Base-by-base conservation (phyloP, 2,113 vertebrate genomes). In the Salvator merianae region DNA sequence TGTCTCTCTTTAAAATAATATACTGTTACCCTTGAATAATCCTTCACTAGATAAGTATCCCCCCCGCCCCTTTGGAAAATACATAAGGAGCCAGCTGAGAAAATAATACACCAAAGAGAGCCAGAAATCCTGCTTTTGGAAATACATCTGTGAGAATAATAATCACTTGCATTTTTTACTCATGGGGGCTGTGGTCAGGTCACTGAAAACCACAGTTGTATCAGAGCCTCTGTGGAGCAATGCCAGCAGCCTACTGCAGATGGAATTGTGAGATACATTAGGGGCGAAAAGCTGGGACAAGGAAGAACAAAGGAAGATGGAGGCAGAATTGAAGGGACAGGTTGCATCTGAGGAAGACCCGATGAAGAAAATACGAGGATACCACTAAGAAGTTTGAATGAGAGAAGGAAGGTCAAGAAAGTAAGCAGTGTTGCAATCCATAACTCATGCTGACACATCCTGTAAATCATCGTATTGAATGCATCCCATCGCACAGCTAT, bases 111-210 rank as follows among this genome's bases (percentile, higher is more conserved):
- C 34, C 84, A 69, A 12, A 87, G 1, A 90, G 1, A 1, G 24
- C 3, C 36, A 66, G 50, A 88, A 91, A 71, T 70, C 6, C 63
- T 83, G 22, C 40, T 79, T 86, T 55, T 28, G 20, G 82, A 69
- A 86, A 87, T 72, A 88, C 81, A 79, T 0, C 22, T 87, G 0
- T 30, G 73, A 81, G 5, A 8, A 10, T 50, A 90, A 89, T 85
- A 90, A 89, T 81, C 72, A 74, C 7, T 59, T 66, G 3, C 13
- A 79, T 86, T 91, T 81, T 91, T 82, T 82, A 16, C 80, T 77
- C 84, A 26, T 1, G 73, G 84, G 83, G 83, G 50, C 1, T 86
- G 22, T 59, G 59, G 72, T 84, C 24, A 72, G 69, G 77, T 75
- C 77, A 70, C 34, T 87, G 65, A 84, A 89, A 94, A 82, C 82